Evolutionary conservation across 2,888 invertebrate species (phyloP).

Genomic region (Tinea trinotella): DNA sequence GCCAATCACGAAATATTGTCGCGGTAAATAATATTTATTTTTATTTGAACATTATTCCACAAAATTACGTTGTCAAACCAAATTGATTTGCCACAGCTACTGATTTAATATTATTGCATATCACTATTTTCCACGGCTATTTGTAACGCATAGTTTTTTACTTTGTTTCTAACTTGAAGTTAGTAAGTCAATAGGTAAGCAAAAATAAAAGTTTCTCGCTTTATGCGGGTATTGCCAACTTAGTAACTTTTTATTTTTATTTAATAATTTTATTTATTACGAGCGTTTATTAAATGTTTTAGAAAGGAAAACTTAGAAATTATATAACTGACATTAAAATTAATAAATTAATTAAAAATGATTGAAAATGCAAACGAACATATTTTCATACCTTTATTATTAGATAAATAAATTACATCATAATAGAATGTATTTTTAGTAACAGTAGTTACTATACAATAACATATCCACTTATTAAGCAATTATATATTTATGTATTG

Average conservation of each 20-base stretch:
- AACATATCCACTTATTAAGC: too few species aligned
- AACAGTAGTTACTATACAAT: too few species aligned
- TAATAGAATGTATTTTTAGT: too few species aligned
- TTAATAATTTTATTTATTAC: not conserved
- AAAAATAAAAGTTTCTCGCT: not conserved
- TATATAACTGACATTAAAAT: too few species aligned
- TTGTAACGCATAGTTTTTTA: constrained; percentile 3
- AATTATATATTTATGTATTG: too few species aligned
- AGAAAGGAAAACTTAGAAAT: too few species aligned
- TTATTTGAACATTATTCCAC: not conserved
- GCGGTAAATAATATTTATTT: not conserved
- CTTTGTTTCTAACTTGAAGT: not conserved
- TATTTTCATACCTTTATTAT: too few species aligned
- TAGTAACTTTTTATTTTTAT: not conserved
- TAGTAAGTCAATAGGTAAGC: constrained; percentile 1
- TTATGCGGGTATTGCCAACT: not conserved
- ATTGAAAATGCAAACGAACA: too few species aligned
- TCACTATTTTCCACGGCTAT: not conserved
- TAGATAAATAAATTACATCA: too few species aligned
- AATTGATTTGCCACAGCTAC: constrained; percentile 1
- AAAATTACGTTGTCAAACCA: constrained; percentile 3
- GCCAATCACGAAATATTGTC: constrained; percentile 5
- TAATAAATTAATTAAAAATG: too few species aligned
- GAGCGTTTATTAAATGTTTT: too few species aligned
- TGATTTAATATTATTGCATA: not conserved